These are phyloP conservation scores for Seira sanloemensis DNA, from an alignment of 2,888 invertebrate genomes.

Conservation along the genomic window DNA sequence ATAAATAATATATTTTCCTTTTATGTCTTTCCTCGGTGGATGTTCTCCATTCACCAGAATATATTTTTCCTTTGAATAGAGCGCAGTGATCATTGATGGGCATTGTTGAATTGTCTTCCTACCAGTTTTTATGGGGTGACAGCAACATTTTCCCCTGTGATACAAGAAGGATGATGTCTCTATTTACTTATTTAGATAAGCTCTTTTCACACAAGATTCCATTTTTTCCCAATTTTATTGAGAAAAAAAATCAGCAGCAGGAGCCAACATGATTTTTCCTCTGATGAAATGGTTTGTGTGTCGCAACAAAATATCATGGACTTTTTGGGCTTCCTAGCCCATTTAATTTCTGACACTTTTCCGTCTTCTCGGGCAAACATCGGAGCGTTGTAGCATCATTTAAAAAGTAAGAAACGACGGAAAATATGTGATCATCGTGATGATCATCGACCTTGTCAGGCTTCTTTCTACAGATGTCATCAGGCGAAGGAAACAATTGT, in stretches of 20 bases:
- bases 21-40: slow-evolving; percentile 20
- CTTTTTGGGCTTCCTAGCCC: slow-evolving; percentile 31
- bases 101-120: slow-evolving; percentile 30
- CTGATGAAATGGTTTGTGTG: not conserved
- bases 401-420: not conserved
- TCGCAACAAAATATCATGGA: slow-evolving; percentile 8
- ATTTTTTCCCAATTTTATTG: not conserved
- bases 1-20: not conserved
- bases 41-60: slow-evolving; percentile 29
- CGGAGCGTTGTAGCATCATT: not conserved
- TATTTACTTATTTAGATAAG: slow-evolving; percentile 57
- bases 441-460: slow-evolving; percentile 28
- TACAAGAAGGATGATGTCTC: slow-evolving; percentile 44
- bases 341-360: slow-evolving; percentile 35
- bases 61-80: slow-evolving; percentile 27
- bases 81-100: slow-evolving; percentile 46
- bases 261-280: not conserved
- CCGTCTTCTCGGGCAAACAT: slow-evolving; percentile 15
- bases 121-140: slow-evolving; percentile 46
- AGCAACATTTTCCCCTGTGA: slow-evolving; percentile 22
- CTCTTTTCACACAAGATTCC: slow-evolving; percentile 9
- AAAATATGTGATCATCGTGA: slow-evolving; percentile 22
- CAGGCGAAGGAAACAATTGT: not conserved
- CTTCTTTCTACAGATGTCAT: slow-evolving; percentile 22
- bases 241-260: not conserved